These are phyloP conservation scores for Agrypnus murinus DNA, from an alignment of 2,888 invertebrate genomes.

Conservation along the genomic window DNA sequence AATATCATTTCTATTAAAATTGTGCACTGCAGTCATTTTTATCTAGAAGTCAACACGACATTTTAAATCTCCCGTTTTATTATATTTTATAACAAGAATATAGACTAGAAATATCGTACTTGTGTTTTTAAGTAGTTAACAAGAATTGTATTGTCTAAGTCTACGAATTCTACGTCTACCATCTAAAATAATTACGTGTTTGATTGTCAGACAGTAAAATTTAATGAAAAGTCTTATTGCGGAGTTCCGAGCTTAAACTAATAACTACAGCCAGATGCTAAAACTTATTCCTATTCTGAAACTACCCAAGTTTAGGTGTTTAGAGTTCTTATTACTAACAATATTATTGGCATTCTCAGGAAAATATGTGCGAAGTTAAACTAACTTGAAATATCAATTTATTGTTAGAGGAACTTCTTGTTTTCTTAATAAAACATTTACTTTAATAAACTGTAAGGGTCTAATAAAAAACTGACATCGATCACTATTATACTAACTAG, in stretches of 20 bases:
- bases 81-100: too few relatives aligned
- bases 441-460: too few relatives aligned
- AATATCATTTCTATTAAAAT: conserved; percentile 18
- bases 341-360: not conserved
- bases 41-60: conserved; percentile 1
- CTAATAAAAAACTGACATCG: too few relatives aligned
- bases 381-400: not conserved
- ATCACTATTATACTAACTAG: too few relatives aligned
- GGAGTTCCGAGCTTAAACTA: not conserved
- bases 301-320: conserved; percentile 19
- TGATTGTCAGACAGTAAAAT: conserved; percentile 9
- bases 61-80: conserved; percentile 18
- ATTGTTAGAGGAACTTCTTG: too few relatives aligned
- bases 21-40: conserved; percentile 5
- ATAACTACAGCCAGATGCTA: not conserved
- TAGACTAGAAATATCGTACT: too few relatives aligned
- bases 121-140: too few relatives aligned
- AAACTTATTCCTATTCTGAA: conserved; percentile 1
- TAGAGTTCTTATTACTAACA: conserved; percentile 15
- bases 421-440: too few relatives aligned
- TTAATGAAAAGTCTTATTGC: conserved; percentile 16
- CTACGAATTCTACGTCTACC: too few relatives aligned
- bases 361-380: conserved; percentile 17
- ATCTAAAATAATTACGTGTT: not conserved
- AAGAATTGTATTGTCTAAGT: too few relatives aligned